A percentile compares a stretch with the other conserved stretches of the same genome.
Conservation (phyloP, 1,140 invertebrate genomes). For the Marisa cornuarietis region DNA sequence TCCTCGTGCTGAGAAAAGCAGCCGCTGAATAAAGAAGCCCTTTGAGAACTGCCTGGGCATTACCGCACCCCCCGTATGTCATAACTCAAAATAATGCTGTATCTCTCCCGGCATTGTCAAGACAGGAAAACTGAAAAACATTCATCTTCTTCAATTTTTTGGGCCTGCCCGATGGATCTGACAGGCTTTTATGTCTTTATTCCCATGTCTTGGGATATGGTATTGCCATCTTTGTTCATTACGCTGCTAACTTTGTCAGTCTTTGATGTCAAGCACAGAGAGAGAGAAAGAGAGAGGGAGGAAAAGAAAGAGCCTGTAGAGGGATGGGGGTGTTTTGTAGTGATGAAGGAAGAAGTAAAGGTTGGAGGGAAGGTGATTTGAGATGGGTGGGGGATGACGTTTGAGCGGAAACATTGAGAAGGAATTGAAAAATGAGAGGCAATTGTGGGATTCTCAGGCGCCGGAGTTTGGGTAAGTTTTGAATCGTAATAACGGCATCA, state of each 20-base stretch:
- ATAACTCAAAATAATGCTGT: constrained; percentile 19
- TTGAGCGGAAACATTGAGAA: neutral
- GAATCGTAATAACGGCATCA: neutral
- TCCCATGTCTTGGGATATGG: constrained; percentile 1
- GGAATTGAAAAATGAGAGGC: neutral
- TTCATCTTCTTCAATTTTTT: constrained; percentile 12
- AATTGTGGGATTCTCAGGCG: neutral
- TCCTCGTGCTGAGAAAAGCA: too few species aligned
- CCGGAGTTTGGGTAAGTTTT: neutral
- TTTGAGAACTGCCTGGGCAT: too few species aligned
- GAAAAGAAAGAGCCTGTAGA: neutral
- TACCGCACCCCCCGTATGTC: constrained; percentile 1
- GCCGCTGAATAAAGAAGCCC: too few species aligned
- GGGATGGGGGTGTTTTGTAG: neutral
- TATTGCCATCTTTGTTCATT: constrained; percentile 21
- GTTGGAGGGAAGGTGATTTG: neutral
- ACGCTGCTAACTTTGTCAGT: neutral
- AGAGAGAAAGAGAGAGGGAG: neutral
- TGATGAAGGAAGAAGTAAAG: neutral
- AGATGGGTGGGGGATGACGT: neutral
- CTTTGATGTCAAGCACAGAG: neutral
- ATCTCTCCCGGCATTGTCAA: constrained; percentile 12
- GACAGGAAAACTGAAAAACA: constrained; percentile 17
- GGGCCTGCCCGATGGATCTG: neutral
- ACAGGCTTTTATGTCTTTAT: constrained; percentile 24